A percentile compares a stretch with the other conserved stretches of the same genome.
phyloP scores from a whole-genome alignment of 2,888 invertebrate species.

The Lysandra bellargus region DNA sequence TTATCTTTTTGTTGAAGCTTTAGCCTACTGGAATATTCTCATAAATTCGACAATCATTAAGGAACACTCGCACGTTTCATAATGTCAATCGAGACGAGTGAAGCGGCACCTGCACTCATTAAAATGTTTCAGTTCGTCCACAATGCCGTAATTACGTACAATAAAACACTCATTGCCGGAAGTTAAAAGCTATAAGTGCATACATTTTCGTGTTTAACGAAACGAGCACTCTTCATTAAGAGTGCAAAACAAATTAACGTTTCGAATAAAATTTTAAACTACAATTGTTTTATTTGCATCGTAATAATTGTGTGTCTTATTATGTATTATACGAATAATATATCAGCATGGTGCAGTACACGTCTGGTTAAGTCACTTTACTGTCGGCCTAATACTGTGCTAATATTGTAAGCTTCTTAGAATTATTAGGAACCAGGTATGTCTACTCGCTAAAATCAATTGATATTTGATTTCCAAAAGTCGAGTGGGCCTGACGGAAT shows the following conservation, averaged over 20 bases:
- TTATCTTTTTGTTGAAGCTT: neutral
- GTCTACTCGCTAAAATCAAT: no score
- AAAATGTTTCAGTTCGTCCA: slow-evolving; percentile 12
- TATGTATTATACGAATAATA: neutral
- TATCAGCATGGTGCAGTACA: no score
- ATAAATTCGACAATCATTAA: neutral
- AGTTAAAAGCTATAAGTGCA: slow-evolving; percentile 32
- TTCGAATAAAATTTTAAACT: slow-evolving; percentile 24
- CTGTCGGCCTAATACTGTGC: no score
- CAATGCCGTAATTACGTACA: slow-evolving; percentile 29
- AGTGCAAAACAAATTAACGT: slow-evolving; percentile 26
- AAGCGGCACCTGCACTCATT: slow-evolving; percentile 12
- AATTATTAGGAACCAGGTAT: no score
- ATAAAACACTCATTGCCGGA: slow-evolving; percentile 29
- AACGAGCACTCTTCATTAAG: slow-evolving; percentile 31
- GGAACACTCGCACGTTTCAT: neutral
- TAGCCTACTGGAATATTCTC: neutral
- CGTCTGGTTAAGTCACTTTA: no score
- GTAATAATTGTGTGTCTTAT: neutral
- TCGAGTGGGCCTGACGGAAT: no score
- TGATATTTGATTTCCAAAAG: no score
- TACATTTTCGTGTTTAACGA: slow-evolving; percentile 28
- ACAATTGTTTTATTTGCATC: neutral
- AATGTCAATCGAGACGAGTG: neutral
- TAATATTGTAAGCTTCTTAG: no score